Base-by-base conservation (phyloP, 35 echinoderm and acorn worm species). In the Heliocidaris tuberculata region DNA sequence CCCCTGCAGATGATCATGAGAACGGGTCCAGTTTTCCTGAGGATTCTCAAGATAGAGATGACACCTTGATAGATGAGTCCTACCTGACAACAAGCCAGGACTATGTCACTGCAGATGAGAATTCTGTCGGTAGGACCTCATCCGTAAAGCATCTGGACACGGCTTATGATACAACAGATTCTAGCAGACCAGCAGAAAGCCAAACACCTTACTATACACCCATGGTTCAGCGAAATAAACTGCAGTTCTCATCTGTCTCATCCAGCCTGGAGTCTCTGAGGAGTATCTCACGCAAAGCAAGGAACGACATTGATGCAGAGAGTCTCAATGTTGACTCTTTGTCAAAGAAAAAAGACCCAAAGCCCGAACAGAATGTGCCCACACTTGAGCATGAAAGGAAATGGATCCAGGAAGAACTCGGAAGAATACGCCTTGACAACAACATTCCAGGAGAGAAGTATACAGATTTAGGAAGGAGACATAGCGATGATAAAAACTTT, bases 381-480 rank as follows among this genome's bases (percentile, higher is more conserved):
- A 93, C 47, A 10, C 48, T 59, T 52, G 91, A 93, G 50, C 4
- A 48, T 6, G 91, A 93, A 48, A 93, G 91, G 30, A 49, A 48
- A n/a, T 93, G 47, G 91, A 93, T 93, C 30, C 91, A 93, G 50
- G 91, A 93, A 31, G 91, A 93, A 48, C 50, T 93, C 17, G 47
- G 91, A 31, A 49, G 91, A 29, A 93, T 93, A 52, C 91, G 91
- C 11, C 50, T 93, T 49, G 91, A 93, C 50, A 93, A 93, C n/a
- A 93, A 93, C 91, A 93, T 93, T 93, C 91, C 91, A 21, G 91
- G 91, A 48, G 91, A 93, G 21, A 49, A 59, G 15, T 93, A 93
- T 93, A 6, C 91, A 59, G 91, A 93, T 47, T 42, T 89, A 32
- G 87, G 31, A 32, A 42, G 31, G 87, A 89, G 47, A 16, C 13